phyloP scores from a whole-genome alignment of 2,797 vertebrate genomes.

The Tamandua tetradactyla region DNA sequence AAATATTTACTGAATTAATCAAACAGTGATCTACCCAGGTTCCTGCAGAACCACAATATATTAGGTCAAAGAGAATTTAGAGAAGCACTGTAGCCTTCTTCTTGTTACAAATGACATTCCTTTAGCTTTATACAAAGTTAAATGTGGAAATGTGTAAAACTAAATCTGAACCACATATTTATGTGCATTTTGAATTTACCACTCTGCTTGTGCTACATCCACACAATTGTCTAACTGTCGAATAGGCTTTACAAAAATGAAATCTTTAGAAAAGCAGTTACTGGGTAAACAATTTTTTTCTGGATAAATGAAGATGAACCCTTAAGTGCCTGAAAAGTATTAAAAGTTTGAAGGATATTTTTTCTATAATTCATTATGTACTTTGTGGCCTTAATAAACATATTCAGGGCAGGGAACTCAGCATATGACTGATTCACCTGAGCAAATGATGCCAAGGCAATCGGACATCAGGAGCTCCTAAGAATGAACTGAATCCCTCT shows the following conservation, averaged over 20 bases:
- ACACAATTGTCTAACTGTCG: not conserved
- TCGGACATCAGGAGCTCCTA: not conserved
- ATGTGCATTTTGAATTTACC: not conserved
- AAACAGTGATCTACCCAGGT: not conserved
- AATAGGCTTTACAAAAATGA: not conserved
- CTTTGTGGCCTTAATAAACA: not conserved
- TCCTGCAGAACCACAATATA: not conserved
- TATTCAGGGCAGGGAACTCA: not conserved
- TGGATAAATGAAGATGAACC: not conserved
- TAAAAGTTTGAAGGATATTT: not conserved
- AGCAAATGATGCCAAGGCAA: not conserved
- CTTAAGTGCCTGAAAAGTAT: not conserved
- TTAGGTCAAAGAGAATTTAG: not conserved
- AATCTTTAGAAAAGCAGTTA: constrained; percentile 35
- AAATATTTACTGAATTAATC: not conserved
- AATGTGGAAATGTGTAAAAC: not conserved
- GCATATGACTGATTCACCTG: not conserved
- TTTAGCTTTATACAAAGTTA: not conserved
- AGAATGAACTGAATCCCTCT: not conserved
- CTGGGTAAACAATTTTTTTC: not conserved
- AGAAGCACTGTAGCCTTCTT: not conserved
- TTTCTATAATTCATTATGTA: not conserved
- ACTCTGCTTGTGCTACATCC: not conserved
- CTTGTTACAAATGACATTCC: not conserved
- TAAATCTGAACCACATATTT: not conserved